Percentiles rank a stretch among this genome's conserved stretches.
These are phyloP conservation scores for Periophthalmus modestus DNA, from an alignment of 2,113 vertebrate genomes.

Conservation along the genomic window DNA sequence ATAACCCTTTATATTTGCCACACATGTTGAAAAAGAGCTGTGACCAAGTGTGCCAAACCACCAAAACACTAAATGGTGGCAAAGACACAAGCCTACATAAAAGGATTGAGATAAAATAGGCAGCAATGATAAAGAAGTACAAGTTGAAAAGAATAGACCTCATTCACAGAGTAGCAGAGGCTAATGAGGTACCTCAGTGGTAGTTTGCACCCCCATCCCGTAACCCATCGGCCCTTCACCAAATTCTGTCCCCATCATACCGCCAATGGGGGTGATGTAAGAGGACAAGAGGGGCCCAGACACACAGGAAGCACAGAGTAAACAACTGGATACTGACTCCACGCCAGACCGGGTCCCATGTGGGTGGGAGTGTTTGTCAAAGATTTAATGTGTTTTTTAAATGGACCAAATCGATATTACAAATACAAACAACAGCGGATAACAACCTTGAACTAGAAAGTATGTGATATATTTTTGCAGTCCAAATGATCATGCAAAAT, in stretches of 20 bases:
- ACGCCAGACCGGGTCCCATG: constrained; percentile 32
- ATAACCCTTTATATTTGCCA: constrained; percentile 9
- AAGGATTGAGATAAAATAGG: constrained; percentile 30
- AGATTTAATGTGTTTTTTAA: constrained; percentile 30
- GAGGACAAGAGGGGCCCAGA: constrained; percentile 64
- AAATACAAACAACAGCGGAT: background rate
- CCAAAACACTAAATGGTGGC: background rate
- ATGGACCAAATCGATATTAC: background rate
- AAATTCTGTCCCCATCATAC: constrained; percentile 49
- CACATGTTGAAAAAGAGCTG: constrained; percentile 16
- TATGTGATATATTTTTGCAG: too few species aligned
- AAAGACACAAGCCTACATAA: background rate
- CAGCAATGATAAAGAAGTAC: constrained; percentile 19
- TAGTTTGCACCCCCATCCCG: constrained; percentile 23
- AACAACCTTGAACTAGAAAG: background rate
- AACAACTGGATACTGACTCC: constrained; percentile 64
- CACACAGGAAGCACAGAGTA: constrained; percentile 76
- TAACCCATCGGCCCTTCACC: constrained; percentile 45
- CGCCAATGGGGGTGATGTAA: constrained; percentile 75
- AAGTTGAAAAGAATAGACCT: constrained; percentile 64
- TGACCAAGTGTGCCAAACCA: background rate
- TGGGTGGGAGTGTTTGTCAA: constrained; percentile 40
- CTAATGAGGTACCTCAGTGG: constrained; percentile 71
- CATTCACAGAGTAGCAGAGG: constrained; percentile 59
- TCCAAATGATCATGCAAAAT: too few species aligned